A percentile compares a stretch with the other conserved stretches of the same genome.
phyloP scores from a whole-genome alignment of 2,797 vertebrate genomes.

The Onychomys leucogaster region DNA sequence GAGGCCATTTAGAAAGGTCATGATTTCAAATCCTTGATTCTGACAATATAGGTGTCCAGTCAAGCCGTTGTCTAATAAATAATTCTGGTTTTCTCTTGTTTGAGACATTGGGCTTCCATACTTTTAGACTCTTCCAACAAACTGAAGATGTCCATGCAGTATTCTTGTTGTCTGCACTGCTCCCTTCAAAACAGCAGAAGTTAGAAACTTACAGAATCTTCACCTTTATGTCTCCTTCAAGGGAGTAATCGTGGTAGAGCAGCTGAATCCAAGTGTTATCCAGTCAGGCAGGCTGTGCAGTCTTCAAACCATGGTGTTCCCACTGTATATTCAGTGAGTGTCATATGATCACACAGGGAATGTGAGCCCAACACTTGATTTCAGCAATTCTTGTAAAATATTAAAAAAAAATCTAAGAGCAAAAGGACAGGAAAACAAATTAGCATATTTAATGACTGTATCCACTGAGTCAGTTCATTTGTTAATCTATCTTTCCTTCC shows the following conservation, averaged over 20 bases:
- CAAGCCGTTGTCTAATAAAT: neutral
- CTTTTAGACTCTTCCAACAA: neutral
- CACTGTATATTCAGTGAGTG: neutral
- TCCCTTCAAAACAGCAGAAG: neutral
- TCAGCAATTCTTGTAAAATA: neutral
- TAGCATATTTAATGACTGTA: neutral
- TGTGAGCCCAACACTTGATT: neutral
- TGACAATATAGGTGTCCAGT: neutral
- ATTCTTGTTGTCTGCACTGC: neutral
- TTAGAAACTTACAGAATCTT: neutral
- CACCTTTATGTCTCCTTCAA: neutral
- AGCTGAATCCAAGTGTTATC: neutral
- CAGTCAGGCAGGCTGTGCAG: neutral
- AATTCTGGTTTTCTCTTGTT: neutral
- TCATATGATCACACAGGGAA: neutral
- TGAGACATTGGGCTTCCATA: neutral
- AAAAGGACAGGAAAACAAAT: neutral
- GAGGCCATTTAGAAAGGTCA: neutral
- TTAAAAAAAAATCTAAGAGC: neutral
- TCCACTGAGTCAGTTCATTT: neutral
- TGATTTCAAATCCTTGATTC: neutral
- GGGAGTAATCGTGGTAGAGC: neutral
- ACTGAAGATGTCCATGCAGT: fast-evolving
- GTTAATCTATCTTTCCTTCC: neutral
- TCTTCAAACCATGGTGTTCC: neutral